Percentiles rank a stretch among this genome's conserved stretches.
phyloP scores from a whole-genome alignment of 2,888 invertebrate species.

The Phorcus lineatus region DNA sequence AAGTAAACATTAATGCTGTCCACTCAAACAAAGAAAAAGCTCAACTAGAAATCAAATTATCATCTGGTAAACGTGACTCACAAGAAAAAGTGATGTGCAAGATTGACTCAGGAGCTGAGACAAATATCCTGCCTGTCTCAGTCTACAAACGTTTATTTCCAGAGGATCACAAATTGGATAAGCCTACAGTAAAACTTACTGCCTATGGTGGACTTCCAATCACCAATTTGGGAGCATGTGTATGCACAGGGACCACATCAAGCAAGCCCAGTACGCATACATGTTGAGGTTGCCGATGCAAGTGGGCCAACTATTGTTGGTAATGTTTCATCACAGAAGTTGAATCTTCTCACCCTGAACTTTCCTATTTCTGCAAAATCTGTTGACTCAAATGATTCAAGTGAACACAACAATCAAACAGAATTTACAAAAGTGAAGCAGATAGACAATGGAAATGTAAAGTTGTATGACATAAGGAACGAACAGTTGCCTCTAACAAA shows the following conservation, averaged over 20 bases:
- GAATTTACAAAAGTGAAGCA: too few relatives aligned
- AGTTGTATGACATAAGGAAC: not conserved
- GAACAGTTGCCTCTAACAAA: not conserved
- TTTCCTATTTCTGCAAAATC: not conserved
- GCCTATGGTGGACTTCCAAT: not conserved
- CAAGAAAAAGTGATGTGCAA: too few relatives aligned
- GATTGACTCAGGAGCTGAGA: too few relatives aligned
- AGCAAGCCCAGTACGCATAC: not conserved
- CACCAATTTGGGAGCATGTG: not conserved
- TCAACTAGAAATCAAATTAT: too few relatives aligned
- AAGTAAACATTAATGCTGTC: too few relatives aligned
- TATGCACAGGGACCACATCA: not conserved
- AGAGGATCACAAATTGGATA: too few relatives aligned
- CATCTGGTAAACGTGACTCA: too few relatives aligned
- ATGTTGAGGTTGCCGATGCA: constrained; percentile 13
- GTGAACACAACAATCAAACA: too few relatives aligned
- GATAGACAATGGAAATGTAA: not conserved
- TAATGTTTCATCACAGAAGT: not conserved
- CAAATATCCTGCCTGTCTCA: too few relatives aligned
- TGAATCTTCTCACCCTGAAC: not conserved
- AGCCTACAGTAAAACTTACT: constrained; percentile 3
- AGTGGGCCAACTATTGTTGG: constrained; percentile 18
- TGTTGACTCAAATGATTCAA: not conserved
- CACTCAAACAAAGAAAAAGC: too few relatives aligned
- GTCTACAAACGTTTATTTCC: too few relatives aligned